phyloP scores from a whole-genome alignment of 2,888 invertebrate species.

The Pyralis farinalis region DNA sequence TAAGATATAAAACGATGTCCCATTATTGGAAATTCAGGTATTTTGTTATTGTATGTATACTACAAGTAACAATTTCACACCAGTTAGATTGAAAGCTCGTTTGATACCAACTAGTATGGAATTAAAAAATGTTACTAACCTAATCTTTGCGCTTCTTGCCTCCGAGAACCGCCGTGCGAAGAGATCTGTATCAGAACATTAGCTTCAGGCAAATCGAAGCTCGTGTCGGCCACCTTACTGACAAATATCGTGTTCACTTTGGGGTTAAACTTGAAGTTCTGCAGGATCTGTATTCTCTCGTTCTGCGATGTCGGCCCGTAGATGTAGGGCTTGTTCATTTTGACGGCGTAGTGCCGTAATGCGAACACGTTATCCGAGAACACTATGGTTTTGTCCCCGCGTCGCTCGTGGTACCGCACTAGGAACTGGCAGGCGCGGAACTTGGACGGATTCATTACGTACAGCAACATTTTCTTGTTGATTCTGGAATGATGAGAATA shows the following conservation, averaged over 20 bases:
- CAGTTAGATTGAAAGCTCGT: too few species aligned
- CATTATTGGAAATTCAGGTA: too few species aligned
- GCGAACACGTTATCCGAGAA: slow-evolving; percentile 99
- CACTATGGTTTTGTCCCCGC: slow-evolving; percentile 99
- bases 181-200: slow-evolving; percentile 99
- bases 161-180: slow-evolving; percentile 98
- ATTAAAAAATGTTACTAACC: too few species aligned
- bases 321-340: slow-evolving; percentile 98
- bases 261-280: slow-evolving; percentile 99
- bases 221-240: slow-evolving; percentile 99
- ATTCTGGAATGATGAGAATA: slow-evolving; percentile 76
- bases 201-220: slow-evolving; percentile 99
- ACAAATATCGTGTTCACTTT: slow-evolving; percentile 99
- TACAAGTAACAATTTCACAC: too few species aligned
- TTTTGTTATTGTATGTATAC: too few species aligned
- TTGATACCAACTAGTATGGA: too few species aligned
- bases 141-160: slow-evolving; percentile 98
- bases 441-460: slow-evolving; percentile 99
- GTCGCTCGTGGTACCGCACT: slow-evolving; percentile 93
- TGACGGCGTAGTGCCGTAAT: slow-evolving; percentile 97
- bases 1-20: too few species aligned
- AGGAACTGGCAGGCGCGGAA: slow-evolving; percentile 98
- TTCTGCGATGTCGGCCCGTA: slow-evolving; percentile 98
- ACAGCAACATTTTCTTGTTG: slow-evolving; percentile 94
- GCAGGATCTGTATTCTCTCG: slow-evolving; percentile 98